phyloP scores from a whole-genome alignment of 2,797 vertebrate species.

The Enteromius unitaeniatus region DNA sequence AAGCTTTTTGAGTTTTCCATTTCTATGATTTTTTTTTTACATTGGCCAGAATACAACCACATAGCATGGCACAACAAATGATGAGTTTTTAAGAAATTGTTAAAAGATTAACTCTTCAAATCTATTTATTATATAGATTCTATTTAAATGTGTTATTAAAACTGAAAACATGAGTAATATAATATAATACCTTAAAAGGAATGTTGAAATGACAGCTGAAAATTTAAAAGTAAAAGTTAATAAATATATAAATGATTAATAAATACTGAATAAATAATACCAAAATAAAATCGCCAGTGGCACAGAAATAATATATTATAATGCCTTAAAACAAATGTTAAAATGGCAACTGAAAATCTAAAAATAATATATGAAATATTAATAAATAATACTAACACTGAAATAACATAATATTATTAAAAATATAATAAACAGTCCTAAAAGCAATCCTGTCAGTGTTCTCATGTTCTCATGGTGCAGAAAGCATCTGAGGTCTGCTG shows the following conservation, averaged over 20 bases:
- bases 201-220: not conserved
- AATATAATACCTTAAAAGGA: not conserved
- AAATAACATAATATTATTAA: not conserved
- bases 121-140: no score
- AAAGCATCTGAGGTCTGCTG: not conserved
- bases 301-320: not conserved
- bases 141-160: no score
- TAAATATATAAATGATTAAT: not conserved
- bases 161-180: not conserved
- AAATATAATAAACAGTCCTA: not conserved
- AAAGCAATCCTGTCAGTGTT: not conserved
- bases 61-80: not conserved
- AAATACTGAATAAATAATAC: not conserved
- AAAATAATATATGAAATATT: no score
- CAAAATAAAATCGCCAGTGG: not conserved
- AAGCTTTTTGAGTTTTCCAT: not conserved
- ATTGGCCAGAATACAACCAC: not conserved
- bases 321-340: not conserved
- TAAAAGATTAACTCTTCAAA: not conserved
- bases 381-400: no score
- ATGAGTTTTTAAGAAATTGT: no score
- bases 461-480: constrained; percentile 11
- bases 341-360: no score
- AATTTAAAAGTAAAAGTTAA: not conserved
- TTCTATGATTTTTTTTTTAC: not conserved